Evolutionary conservation across 2,113 vertebrate species (phyloP).

Genomic region (Daubentonia madagascariensis): DNA sequence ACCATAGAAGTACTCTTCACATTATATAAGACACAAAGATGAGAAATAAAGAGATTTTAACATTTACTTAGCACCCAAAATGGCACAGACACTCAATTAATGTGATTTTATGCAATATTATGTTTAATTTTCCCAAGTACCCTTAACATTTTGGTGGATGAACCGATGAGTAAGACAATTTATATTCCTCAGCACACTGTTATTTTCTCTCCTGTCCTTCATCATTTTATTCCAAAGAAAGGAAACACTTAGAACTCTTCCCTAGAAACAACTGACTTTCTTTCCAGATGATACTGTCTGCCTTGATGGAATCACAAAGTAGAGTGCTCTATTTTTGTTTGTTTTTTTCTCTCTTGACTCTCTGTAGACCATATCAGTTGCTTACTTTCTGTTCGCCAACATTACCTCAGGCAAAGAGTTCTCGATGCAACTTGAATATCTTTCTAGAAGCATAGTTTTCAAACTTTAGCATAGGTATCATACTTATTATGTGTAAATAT

Average conservation of each 20-base stretch:
- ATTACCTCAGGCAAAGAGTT: not conserved
- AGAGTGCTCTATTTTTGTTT: not conserved
- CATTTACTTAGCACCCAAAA: not conserved
- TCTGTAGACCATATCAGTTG: not conserved
- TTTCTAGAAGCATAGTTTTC: slow-evolving; percentile 4
- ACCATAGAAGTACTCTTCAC: not conserved
- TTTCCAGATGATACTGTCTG: not conserved
- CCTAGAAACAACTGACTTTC: not conserved
- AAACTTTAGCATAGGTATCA: slow-evolving; percentile 5
- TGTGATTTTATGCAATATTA: not conserved
- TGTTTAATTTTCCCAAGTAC: not conserved
- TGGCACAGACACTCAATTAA: not conserved
- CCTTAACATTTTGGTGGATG: not conserved
- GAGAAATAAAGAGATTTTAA: not conserved
- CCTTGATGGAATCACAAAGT: not conserved
- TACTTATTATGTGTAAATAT: not conserved
- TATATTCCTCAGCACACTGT: not conserved
- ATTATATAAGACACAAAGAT: not conserved
- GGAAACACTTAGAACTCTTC: not conserved
- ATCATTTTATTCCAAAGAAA: slow-evolving; percentile 10
- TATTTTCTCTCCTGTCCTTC: not conserved
- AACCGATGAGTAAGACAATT: not conserved
- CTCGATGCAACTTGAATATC: not conserved
- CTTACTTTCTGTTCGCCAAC: not conserved
- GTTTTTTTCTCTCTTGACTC: not conserved